Evolutionary conservation across 2,888 invertebrate species (phyloP).

Genomic region (Rotaria macrura): DNA sequence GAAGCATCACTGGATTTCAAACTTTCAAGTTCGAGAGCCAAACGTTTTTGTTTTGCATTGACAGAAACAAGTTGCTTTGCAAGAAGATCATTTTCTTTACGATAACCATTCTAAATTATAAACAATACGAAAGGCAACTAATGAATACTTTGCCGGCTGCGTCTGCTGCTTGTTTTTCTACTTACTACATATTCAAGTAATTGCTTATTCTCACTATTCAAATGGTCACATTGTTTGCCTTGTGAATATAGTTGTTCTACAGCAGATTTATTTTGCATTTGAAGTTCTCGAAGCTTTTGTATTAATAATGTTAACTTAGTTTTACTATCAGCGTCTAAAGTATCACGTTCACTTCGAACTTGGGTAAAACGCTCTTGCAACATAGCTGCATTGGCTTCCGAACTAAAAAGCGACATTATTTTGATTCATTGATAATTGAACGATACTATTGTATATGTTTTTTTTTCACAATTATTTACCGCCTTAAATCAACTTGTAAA

Average conservation of each 20-base stretch:
- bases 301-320: constrained; percentile 23
- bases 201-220: constrained; percentile 32
- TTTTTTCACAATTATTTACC: not conserved
- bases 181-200: constrained; percentile 26
- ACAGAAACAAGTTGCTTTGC: constrained; percentile 31
- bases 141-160: too few relatives aligned
- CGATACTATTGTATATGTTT: not conserved
- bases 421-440: too few relatives aligned
- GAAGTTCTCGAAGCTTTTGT: constrained; percentile 24
- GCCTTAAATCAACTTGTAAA: constrained; percentile 22
- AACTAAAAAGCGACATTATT: not conserved
- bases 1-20: constrained; percentile 25
- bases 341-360: constrained; percentile 27
- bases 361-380: constrained; percentile 30
- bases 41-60: constrained; percentile 30
- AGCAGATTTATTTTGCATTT: constrained; percentile 10
- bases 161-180: not conserved
- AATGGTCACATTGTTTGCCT: constrained; percentile 31
- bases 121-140: not conserved
- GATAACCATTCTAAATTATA: constrained; percentile 28
- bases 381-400: constrained; percentile 31
- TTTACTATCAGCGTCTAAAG: constrained; percentile 24
- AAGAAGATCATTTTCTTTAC: constrained; percentile 31
- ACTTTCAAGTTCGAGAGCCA: constrained; percentile 31
- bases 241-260: constrained; percentile 29